Percentiles rank a stretch among this genome's conserved stretches.
Evolutionary conservation across 2,797 vertebrate genomes (phyloP).

Genomic region (Leuciscus waleckii): DNA sequence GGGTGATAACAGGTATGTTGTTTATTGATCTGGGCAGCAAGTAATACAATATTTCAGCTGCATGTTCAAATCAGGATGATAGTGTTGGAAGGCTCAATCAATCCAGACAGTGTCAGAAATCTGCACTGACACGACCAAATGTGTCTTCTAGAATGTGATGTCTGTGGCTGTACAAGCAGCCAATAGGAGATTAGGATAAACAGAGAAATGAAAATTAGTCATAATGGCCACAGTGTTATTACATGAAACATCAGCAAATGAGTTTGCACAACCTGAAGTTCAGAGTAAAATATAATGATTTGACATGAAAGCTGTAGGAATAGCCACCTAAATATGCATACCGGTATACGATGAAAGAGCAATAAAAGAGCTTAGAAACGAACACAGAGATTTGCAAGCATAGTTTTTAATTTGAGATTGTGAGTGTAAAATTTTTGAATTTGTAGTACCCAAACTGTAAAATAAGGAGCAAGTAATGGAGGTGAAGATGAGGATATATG

Average conservation of each 20-base stretch:
- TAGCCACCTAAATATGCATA: not conserved
- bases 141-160: slow-evolving; percentile 30
- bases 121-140: not conserved
- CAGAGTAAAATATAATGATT: not conserved
- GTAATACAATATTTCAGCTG: slow-evolving; percentile 6
- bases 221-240: slow-evolving; percentile 18
- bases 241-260: slow-evolving; percentile 22
- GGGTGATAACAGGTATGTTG: slow-evolving; percentile 26
- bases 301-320: not conserved
- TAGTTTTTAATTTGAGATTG: not conserved
- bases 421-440: not conserved
- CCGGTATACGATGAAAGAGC: not conserved
- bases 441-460: not conserved
- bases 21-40: slow-evolving; percentile 18
- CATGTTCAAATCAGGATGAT: not conserved
- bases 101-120: slow-evolving; percentile 7
- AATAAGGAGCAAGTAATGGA: not conserved
- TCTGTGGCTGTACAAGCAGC: slow-evolving; percentile 17
- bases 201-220: slow-evolving; percentile 26
- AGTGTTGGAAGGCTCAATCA: not conserved
- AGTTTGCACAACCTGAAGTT: slow-evolving; percentile 1
- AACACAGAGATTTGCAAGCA: not conserved
- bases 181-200: slow-evolving; percentile 20
- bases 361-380: not conserved
- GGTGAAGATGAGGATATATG: not conserved